A percentile compares a stretch with the other conserved stretches of the same genome.
phyloP scores from a whole-genome alignment of 2,113 vertebrate species.

The Microtus richardsoni region DNA sequence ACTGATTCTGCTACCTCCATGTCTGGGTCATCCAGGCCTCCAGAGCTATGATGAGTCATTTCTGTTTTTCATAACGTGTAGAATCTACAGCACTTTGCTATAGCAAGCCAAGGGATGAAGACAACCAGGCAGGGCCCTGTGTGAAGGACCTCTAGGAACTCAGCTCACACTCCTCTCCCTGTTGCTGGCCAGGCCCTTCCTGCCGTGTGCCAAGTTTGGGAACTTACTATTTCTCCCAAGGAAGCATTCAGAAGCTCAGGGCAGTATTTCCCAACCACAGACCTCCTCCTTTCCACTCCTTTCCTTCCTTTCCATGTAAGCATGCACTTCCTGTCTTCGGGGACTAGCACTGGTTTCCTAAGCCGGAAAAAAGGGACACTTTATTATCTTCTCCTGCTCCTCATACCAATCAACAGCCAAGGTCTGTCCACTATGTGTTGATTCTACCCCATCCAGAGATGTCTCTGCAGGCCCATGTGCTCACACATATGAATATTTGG shows the following conservation, averaged over 20 bases:
- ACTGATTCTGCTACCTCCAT: background rate
- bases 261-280: background rate
- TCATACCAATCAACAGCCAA: fast-evolving
- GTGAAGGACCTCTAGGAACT: background rate
- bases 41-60: background rate
- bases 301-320: background rate
- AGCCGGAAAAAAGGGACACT: background rate
- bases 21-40: background rate
- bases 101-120: background rate
- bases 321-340: background rate
- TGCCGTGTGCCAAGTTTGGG: no score
- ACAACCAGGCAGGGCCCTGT: background rate
- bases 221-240: background rate
- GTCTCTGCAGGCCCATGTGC: no score
- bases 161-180: background rate
- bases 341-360: background rate
- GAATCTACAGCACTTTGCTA: background rate
- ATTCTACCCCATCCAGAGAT: background rate
- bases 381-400: background rate
- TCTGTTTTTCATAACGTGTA: background rate
- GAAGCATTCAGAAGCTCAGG: background rate
- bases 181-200: background rate
- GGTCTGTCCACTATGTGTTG: fast-evolving
- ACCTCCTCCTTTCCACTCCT: no score
- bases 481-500: background rate